Evolutionary conservation across 2,113 vertebrate species (phyloP).

Genomic region (Notothenia rossii): DNA sequence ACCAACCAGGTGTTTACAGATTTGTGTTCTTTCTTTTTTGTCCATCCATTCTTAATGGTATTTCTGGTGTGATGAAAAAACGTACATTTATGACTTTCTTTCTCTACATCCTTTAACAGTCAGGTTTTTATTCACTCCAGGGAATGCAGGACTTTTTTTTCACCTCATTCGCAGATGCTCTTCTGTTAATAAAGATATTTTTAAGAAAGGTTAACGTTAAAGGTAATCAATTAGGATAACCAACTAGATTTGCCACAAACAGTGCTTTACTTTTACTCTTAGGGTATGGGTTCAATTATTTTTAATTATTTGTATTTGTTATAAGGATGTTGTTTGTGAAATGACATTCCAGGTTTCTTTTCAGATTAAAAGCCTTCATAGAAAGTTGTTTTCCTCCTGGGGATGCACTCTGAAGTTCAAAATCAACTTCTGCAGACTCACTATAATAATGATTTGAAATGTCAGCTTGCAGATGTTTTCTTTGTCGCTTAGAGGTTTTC

Average conservation of each 20-base stretch:
- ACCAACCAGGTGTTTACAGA: background rate
- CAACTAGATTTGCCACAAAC: constrained; percentile 20
- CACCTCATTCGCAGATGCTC: background rate
- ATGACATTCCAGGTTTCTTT: constrained; percentile 4
- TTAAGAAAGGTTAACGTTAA: constrained; percentile 6
- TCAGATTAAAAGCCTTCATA: background rate
- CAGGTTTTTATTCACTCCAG: constrained; percentile 19
- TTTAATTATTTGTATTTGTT: background rate
- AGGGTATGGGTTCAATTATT: background rate
- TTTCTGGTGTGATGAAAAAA: background rate
- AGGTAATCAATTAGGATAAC: too few species aligned
- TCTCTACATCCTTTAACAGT: constrained; percentile 17
- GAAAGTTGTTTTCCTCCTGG: background rate
- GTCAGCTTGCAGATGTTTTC: constrained; percentile 1
- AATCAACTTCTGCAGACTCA: background rate
- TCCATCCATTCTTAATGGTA: background rate
- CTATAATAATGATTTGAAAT: constrained; percentile 16
- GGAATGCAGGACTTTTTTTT: background rate
- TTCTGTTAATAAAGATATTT: constrained; percentile 38
- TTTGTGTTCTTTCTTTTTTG: background rate
- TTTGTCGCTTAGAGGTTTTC: background rate
- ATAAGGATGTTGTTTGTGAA: constrained; percentile 18
- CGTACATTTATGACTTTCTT: background rate
- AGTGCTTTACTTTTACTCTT: background rate
- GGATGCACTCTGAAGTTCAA: constrained; percentile 15